A percentile compares a stretch with the other conserved stretches of the same genome.
These are phyloP conservation scores for Calidris pugnax DNA, from an alignment of 2,113 vertebrate genomes.

Conservation along the genomic window DNA sequence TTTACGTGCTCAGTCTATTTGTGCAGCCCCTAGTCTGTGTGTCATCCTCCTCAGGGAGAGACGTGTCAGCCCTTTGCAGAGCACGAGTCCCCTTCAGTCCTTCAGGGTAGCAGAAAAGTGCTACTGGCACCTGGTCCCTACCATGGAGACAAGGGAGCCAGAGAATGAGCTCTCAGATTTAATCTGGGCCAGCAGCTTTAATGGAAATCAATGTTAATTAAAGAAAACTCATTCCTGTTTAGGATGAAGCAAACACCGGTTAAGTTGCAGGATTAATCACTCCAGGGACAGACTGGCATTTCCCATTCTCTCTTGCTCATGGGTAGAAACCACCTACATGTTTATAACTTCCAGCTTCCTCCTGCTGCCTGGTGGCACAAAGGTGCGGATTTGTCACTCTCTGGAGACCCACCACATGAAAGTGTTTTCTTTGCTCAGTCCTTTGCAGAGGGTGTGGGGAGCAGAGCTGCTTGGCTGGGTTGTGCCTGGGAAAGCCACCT, in stretches of 20 bases:
- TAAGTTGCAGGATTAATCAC: constrained; percentile 24
- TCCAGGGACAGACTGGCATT: constrained; percentile 29
- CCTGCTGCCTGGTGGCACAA: neutral
- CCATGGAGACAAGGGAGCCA: neutral
- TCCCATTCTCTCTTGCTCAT: constrained; percentile 12
- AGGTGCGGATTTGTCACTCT: neutral
- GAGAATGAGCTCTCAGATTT: neutral
- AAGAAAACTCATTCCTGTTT: neutral
- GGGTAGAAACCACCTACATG: constrained; percentile 5
- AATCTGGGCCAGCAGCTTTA: neutral
- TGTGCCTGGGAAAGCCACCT: neutral
- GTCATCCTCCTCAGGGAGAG: neutral
- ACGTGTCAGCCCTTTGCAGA: neutral
- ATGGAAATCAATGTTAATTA: constrained; percentile 3
- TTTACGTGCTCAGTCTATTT: too few relatives aligned
- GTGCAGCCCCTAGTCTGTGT: neutral
- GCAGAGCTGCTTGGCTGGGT: neutral
- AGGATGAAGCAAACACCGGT: neutral
- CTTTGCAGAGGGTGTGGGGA: neutral
- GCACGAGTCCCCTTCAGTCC: neutral
- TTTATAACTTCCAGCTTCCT: neutral
- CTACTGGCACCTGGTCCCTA: neutral
- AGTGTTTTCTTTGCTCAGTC: neutral
- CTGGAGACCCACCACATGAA: neutral
- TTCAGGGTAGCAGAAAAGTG: neutral